These are phyloP conservation scores for Pyrrhosoma nymphula DNA, from an alignment of 2,888 invertebrate genomes.

Conservation along the genomic window DNA sequence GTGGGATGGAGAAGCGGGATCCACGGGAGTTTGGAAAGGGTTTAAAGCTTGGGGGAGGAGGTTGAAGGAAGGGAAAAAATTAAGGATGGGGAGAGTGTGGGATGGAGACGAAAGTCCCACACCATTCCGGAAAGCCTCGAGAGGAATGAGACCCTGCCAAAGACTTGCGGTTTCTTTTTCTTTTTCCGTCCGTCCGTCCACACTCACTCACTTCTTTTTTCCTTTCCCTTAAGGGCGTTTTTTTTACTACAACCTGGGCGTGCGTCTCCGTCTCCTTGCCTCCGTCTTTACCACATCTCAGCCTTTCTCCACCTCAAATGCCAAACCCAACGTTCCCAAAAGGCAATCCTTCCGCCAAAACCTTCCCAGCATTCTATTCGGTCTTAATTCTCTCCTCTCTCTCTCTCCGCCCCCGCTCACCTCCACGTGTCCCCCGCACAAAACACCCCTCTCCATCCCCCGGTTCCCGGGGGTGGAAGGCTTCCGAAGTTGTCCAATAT, in stretches of 20 bases:
- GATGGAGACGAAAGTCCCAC: neutral
- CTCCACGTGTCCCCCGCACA: neutral
- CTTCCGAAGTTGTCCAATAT: neutral
- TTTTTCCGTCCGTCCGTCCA: neutral
- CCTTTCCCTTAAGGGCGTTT: neutral
- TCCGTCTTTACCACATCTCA: neutral
- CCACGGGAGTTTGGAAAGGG: neutral
- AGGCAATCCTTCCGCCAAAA: neutral
- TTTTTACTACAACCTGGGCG: neutral
- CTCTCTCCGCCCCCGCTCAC: neutral
- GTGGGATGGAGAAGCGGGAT: neutral
- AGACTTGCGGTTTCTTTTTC: neutral
- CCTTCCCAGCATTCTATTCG: neutral
- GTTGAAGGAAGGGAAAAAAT: neutral
- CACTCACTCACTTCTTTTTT: neutral
- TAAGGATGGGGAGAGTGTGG: neutral
- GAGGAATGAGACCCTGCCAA: neutral
- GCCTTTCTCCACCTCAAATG: neutral
- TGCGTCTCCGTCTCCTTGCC: constrained; percentile 6
- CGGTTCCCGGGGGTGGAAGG: neutral
- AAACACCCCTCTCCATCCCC: neutral
- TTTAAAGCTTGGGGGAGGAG: neutral
- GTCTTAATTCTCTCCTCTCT: neutral
- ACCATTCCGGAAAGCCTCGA: neutral
- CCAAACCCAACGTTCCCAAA: neutral